Base-by-base conservation (phyloP, 2,888 invertebrate genomes). In the Balanococcus diminutus region DNA sequence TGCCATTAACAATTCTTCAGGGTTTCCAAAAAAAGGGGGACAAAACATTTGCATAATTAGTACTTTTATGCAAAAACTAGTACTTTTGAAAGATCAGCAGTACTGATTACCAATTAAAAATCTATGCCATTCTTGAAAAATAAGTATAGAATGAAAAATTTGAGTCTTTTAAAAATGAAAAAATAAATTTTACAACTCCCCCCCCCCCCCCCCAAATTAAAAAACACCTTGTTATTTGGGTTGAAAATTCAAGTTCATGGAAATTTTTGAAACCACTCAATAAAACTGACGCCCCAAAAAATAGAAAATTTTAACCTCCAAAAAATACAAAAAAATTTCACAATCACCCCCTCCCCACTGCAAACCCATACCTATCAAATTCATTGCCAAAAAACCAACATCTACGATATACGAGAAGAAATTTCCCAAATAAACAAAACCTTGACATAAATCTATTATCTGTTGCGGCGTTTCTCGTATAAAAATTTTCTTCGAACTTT, bases 401-500 rank as follows among this genome's bases (percentile, higher is more conserved):
- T 16, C 19, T n/a, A n/a, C n/a, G n/a, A n/a, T n/a, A 0, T 19
- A 79, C 16, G 16, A 16, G 8, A 79, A 36, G 9, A 36, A 79
- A 79, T 32, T 79, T 79, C 75, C 19, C 19, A 79, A 79, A 79
- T 79, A 79, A 79, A 79, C 75, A 79, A 36, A 79, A 79, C 75
- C 75, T 79, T 79, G 75, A 79, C 75, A 79, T 19, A 19, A 79
- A 79, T 79, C 75, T 32, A 32, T 79, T 36, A 79, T 79, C 75
- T 36, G 8, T 79, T 31, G n/a, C n/a, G 72, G 72, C 75, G 32
- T 36, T 36, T 79, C n/a, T n/a, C 36, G 36, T 22, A 11, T 19
- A 36, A 79, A 67, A 79, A 79, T 36, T 79, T 79, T 72, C 72
- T 72, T 79, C 75, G 36, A 79, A 79, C 75, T 75, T 75, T 75